Evolutionary conservation across 1,140 invertebrate species (phyloP), one percentile per base, ranked within the genome.

Genomic region (Cotesia chilonis): DNA sequence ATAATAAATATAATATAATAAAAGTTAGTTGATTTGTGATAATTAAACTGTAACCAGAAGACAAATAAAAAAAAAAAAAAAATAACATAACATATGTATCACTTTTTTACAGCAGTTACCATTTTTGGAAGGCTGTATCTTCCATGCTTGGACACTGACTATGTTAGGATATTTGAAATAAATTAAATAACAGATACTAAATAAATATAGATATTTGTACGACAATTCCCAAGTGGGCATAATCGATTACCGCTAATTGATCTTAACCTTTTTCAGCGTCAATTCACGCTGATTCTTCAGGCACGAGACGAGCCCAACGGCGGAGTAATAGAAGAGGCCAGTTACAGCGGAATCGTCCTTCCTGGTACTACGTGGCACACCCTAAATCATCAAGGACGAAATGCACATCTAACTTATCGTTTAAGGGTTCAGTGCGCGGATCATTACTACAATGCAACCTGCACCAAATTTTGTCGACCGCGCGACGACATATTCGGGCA

Each of bases 361-460:
- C 96, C 95, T 57, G 94, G 94, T 77, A 89, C 91, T 59, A 94
- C 94, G 83, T 97, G 96, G 95, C 95, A 97, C 88, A 95, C 94
- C 67, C 88, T 96, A 79, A 92, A 93, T 81, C 93, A 95, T 88
- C 89, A 92, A 78, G 93, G 93, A 72, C 89, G 87, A 64, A 91
- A 90, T 75, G 92, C 93, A 36, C 89, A 92, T 74, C 88, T 98
- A 70, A 92, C 92, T 10, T 98, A 97, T 88, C 90, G 94, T 80
- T 95, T 96, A 81, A 91, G 97, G 68, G 96, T 98, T 35, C 90
- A 93, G 78, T 98, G 97, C 87, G 91, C 94, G 83, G 90, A 91
- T 78, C 92, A 97, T 88, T 98, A 98, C 87, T 98, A 96, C 90
- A 97, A 97, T 82, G 92, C 94, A 77, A 96, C 94, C 60, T 99